A percentile compares a stretch with the other conserved stretches of the same genome.
Conservation (phyloP, 2,797 vertebrate genomes). For the Gymnopithys bicolor region DNA sequence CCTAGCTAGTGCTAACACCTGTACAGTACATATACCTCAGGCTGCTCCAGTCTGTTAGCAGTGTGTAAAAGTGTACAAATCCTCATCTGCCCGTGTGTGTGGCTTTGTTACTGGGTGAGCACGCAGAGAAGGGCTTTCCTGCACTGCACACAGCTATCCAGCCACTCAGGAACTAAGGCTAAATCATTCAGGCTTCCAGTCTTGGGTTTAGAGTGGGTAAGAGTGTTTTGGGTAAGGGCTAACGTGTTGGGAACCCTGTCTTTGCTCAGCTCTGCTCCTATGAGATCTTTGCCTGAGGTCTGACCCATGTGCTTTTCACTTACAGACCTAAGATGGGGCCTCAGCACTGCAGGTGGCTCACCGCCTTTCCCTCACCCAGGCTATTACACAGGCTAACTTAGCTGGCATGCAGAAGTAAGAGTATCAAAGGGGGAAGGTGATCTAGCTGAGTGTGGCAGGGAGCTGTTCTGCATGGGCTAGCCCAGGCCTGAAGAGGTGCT, state of each 20-base stretch:
- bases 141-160: neutral
- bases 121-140: neutral
- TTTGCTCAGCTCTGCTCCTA: neutral
- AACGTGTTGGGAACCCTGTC: neutral
- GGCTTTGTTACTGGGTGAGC: neutral
- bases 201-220: neutral
- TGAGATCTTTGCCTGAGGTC: neutral
- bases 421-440: neutral
- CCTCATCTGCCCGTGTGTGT: neutral
- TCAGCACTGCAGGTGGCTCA: accelerated
- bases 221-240: neutral
- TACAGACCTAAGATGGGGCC: neutral
- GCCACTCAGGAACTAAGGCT: neutral
- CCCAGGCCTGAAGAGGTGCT: neutral
- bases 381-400: neutral
- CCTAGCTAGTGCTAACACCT: neutral
- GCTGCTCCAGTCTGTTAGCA: neutral
- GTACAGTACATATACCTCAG: neutral
- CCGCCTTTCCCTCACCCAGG: neutral
- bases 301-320: neutral
- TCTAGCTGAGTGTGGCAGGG: neutral
- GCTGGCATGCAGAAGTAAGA: neutral
- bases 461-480: neutral
- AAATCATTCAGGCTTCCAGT: neutral
- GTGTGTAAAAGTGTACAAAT: neutral